Evolutionary conservation across 1,140 invertebrate species (phyloP), one percentile per base, ranked within the genome.

Genomic region (Bombus ignitus): DNA sequence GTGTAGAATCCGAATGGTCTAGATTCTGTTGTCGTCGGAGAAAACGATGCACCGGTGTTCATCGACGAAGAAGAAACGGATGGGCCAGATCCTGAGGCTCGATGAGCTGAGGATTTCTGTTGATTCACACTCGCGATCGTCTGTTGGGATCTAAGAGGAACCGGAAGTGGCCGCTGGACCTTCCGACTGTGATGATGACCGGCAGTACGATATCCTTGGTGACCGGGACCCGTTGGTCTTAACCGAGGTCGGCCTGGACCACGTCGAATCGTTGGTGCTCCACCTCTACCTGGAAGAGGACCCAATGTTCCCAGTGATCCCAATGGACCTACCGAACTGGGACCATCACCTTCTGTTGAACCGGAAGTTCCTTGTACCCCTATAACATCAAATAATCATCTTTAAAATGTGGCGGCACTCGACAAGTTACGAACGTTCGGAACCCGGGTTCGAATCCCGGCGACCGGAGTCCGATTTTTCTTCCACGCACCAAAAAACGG

Each of bases 211-310:
- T 95, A 95, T 32, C 96, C 96, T 76, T 96, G 95, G 91, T 97
- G 96, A 0, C 96, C 94, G 0, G 97, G 97, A 8, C 97, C 97
- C 66, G 95, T 95, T 4, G 96, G 97, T 87, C 96, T 96, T 12
- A 97, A 94, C 9, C 97, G 95, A 0, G 98, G 98, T 89, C 98
- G 93, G 28, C 98, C 98, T 0, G 97, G 97, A 18, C 97, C 97
- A 42, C 97, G 94, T 81, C 97, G 95, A 10, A 94, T 79, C 96
- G 95, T 72, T 39, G 86, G 62, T 6, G 68, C 13, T 0, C 78
- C 75, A 35, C 92, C 89, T n/a, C 92, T 88, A 37, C 82, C 88
- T 0, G 89, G 65, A 0, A 91, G 2, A 2, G 89, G 53, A 4
- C 83, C 87, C 39, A 92, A 62, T 1, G 90, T 76, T 3, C 92